These are phyloP conservation scores for Piprites chloris DNA, from an alignment of 2,113 vertebrate species.

Conservation along the genomic window DNA sequence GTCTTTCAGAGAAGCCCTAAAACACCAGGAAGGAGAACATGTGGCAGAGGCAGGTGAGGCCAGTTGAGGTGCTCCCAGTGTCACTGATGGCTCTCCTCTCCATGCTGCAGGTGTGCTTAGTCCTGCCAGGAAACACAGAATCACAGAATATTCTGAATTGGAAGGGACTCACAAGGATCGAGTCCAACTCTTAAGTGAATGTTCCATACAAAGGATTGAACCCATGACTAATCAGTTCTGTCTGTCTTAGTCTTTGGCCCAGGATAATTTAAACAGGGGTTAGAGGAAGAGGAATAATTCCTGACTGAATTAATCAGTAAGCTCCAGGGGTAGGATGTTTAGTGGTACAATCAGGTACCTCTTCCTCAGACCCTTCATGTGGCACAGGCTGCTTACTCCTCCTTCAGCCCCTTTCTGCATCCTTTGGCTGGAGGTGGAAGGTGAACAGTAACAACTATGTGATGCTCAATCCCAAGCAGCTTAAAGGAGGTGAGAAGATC, in stretches of 20 bases:
- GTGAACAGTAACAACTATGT: background rate
- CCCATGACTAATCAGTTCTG: background rate
- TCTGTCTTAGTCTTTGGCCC: background rate
- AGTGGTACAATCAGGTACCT: background rate
- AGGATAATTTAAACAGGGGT: background rate
- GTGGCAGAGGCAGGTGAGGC: background rate
- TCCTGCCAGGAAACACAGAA: background rate
- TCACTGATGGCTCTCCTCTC: background rate
- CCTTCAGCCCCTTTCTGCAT: background rate
- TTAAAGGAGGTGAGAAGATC: background rate
- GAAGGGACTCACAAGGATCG: background rate
- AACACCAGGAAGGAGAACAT: fast-evolving
- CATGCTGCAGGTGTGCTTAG: background rate
- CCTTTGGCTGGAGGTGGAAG: background rate
- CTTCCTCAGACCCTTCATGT: background rate
- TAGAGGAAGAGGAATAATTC: background rate
- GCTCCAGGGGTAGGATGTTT: background rate
- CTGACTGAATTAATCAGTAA: background rate
- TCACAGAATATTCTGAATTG: background rate
- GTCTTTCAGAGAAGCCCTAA: background rate
- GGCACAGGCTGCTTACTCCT: background rate
- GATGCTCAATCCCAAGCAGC: background rate
- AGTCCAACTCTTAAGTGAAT: background rate
- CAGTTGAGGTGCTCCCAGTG: background rate
- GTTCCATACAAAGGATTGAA: background rate